Base-by-base conservation (phyloP, 2,888 invertebrate species). In the Epinotia ramella region DNA sequence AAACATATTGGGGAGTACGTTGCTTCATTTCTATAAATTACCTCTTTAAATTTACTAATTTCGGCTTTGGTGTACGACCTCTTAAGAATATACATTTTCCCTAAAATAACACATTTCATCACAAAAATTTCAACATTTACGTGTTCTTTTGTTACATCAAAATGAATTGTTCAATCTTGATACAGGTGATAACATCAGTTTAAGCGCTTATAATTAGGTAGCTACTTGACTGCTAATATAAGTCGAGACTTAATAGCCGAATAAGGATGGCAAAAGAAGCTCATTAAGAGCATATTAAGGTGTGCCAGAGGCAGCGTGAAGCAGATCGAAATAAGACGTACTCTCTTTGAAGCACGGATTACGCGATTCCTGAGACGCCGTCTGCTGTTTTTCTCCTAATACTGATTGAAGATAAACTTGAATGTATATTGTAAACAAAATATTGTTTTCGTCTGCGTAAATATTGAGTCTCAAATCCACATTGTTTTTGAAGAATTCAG, bases 251-350 rank as follows among this genome's bases (percentile, higher is more conserved):
- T 66, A 66, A 49, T 49, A 49, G 33, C 20, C 24, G 53, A 60
- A 66, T 60, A 20, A 60, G 40, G 59, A 60, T 46, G 49, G 60
- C 16, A 49, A 59, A 53, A 18, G 73, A 57, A 53, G 56, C 62
- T 72, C 71, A 60, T 67, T 66, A 59, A 49, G 44, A 73, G 66
- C 68, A 68, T 68, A 67, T 68, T 68, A 68, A 68, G 56, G 56
- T 57, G 57, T 57, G 44, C 57, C 57, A 44, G 68, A 68, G 20
- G 16, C 33, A 18, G 59, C 49, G 66, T 49, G 46, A 60, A 24
- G 46, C 49, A 60, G 59, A 73, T 73, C 49, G 46, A 53, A 66
- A 59, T 33, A 56, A 72, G 56, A 64, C 60, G 57, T n/a, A 46
- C 20, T 66, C 20, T 56, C 56, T 56, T 33, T 33, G 28, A 56